Evolutionary conservation across 2,113 vertebrate species (phyloP), one percentile per base, ranked within the genome.

Genomic region (Amazona vittata): DNA sequence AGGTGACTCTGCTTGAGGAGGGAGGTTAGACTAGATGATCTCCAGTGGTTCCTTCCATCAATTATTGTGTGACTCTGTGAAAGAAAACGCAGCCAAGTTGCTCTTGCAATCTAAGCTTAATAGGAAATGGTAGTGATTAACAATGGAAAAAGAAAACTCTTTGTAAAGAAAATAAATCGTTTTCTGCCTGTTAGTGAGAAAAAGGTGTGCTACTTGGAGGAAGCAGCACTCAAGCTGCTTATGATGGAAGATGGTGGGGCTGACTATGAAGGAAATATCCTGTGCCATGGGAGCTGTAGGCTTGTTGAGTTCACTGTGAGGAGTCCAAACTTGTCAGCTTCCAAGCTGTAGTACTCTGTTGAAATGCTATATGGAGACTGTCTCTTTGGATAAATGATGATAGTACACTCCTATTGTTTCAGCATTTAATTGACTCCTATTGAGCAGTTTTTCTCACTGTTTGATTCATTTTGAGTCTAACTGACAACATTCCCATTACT

Each of bases 401-500:
- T 86, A 93, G 93, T 47, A 95, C 86, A n/a, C 35, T 96, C 96
- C 94, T 96, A 98, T 98, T 97, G 95, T 98, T 98, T 98, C 93
- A 98, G 75, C 98, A 98, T 98, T 98, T 98, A 98, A 96, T 97
- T 97, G 95, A 94, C 62, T 94, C 79, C 90, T 98, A 98, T 98
- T 97, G 98, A 98, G 95, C 90, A 96, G 95, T 96, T 98, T 92
- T 91, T 92, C 94, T 98, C 97, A 35, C 96, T 94, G 82, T 96
- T 98, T 98, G 98, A 98, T 98, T 98, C 97, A 98, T 98, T 98
- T 97, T 95, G 96, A 95, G 98, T 97, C 94, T 96, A 97, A 83
- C 96, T 98, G 98, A 98, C 97, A 98, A 90, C 91, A 20, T 97
- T 93, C 92, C 88, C 77, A 93, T 97, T 98, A 98, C 97, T 95